phyloP scores from a whole-genome alignment of 1,140 invertebrate species.

The Elymnias hypermnestra region DNA sequence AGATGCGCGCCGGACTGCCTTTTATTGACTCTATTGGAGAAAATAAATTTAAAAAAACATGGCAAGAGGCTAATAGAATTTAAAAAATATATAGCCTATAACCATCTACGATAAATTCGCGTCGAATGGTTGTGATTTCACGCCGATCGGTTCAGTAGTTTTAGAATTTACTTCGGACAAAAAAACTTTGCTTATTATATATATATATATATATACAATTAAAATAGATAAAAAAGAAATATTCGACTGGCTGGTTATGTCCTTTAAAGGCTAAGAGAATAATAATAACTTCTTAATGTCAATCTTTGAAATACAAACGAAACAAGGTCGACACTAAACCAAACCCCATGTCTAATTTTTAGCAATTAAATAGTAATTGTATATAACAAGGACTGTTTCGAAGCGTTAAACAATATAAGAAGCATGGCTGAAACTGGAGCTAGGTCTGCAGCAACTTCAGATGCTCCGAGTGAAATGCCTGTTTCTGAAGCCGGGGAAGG shows the following conservation, averaged over 20 bases:
- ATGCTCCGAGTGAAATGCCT: conserved; percentile 27
- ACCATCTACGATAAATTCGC: too few relatives aligned
- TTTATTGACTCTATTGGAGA: too few relatives aligned
- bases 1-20: too few relatives aligned
- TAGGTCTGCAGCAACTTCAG: conserved; percentile 24
- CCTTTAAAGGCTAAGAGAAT: background rate
- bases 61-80: too few relatives aligned
- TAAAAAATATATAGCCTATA: too few relatives aligned
- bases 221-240: too few relatives aligned
- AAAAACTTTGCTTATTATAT: too few relatives aligned
- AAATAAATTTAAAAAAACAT: too few relatives aligned
- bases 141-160: too few relatives aligned
- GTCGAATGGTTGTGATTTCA: too few relatives aligned
- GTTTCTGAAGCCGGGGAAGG: background rate
- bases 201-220: too few relatives aligned
- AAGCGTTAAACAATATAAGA: background rate
- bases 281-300: background rate
- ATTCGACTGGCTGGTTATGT: background rate
- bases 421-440: background rate
- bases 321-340: background rate
- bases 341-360: background rate
- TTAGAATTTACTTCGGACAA: too few relatives aligned
- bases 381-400: conserved; percentile 39
- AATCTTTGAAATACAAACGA: background rate
- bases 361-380: conserved; percentile 5